phyloP scores from a whole-genome alignment of 2,113 vertebrate species.

The Xyrauchen texanus region DNA sequence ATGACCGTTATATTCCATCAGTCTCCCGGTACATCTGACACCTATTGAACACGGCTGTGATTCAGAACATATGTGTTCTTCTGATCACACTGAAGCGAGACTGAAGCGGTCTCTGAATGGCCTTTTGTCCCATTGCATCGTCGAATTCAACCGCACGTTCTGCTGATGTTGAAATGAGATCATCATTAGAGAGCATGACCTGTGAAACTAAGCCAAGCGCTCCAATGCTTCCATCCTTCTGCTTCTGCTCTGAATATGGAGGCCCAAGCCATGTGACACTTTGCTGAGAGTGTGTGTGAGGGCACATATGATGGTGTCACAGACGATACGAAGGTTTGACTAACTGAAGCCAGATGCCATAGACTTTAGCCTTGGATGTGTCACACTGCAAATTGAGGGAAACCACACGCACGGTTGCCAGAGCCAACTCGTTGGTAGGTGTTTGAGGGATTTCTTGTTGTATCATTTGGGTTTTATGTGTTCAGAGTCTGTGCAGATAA shows the following conservation, averaged over 20 bases:
- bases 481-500: no score
- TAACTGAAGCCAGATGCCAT: conserved; percentile 37
- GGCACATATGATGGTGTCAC: conserved; percentile 30
- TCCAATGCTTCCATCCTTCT: conserved; percentile 29
- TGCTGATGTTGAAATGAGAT: conserved; percentile 36
- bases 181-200: conserved; percentile 38
- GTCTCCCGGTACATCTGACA: conserved; percentile 29
- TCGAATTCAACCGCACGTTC: conserved; percentile 19
- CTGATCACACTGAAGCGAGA: conserved; percentile 43
- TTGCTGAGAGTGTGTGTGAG: conserved; percentile 37
- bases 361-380: conserved; percentile 32
- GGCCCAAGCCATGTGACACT: conserved; percentile 41
- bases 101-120: conserved; percentile 18
- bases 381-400: background rate
- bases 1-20: conserved; percentile 24
- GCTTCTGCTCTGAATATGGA: conserved; percentile 31
- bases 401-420: background rate
- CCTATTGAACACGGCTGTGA: conserved; percentile 26
- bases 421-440: background rate
- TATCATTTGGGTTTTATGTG: background rate
- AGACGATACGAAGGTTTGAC: conserved; percentile 21
- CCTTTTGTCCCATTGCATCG: conserved; percentile 28
- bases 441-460: background rate
- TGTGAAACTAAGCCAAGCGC: conserved; percentile 39
- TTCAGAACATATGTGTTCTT: conserved; percentile 33